phyloP scores from a whole-genome alignment of 2,113 vertebrate genomes.

The Oreotrochilus melanogaster region DNA sequence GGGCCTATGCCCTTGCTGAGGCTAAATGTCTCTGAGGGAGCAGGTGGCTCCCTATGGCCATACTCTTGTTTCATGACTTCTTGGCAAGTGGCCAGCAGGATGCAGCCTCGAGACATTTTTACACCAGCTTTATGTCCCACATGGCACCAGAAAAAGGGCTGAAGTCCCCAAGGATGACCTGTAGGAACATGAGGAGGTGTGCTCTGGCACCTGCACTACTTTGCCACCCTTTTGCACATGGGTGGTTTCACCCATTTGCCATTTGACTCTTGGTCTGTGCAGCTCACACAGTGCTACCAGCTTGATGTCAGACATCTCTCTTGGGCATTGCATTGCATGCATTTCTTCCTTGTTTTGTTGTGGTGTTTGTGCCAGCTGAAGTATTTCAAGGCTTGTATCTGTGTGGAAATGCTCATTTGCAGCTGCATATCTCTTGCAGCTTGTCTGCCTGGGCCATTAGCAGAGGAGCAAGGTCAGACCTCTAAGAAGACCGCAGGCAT shows the following conservation, averaged over 20 bases:
- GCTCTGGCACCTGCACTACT: rapidly evolving
- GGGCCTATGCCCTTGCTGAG: not conserved
- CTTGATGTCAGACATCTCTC: not conserved
- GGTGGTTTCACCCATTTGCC: not conserved
- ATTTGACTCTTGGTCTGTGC: not conserved
- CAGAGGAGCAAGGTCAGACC: not conserved
- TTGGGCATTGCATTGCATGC: rapidly evolving
- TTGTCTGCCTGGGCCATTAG: not conserved
- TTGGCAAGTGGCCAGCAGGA: not conserved
- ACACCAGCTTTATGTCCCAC: not conserved
- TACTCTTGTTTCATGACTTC: rapidly evolving
- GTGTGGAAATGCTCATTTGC: not conserved
- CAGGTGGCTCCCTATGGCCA: rapidly evolving
- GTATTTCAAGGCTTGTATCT: not conserved
- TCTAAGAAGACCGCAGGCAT: not conserved
- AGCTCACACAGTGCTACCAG: not conserved
- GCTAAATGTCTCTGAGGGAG: not conserved
- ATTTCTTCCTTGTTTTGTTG: not conserved
- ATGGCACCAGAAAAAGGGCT: not conserved
- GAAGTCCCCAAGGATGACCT: not conserved
- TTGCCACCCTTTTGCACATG: not conserved
- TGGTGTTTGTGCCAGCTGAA: rapidly evolving
- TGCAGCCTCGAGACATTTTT: not conserved
- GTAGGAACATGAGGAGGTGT: not conserved
- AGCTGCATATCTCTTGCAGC: not conserved